These are phyloP conservation scores for Oscheius sp. DNA, from an alignment of 2,888 invertebrate species.

Conservation along the genomic window DNA sequence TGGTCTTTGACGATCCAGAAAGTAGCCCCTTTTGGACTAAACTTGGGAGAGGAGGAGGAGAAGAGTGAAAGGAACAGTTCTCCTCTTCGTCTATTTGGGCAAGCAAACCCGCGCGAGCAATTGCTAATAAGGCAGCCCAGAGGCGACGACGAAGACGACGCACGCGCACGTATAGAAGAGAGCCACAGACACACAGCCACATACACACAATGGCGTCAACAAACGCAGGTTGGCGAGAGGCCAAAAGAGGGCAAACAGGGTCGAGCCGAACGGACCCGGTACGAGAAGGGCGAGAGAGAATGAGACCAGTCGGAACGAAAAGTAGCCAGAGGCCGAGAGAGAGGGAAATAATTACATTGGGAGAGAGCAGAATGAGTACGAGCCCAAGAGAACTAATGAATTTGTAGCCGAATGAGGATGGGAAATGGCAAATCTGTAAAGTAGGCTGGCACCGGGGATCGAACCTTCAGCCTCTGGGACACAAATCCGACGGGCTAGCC, in stretches of 20 bases:
- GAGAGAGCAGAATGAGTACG: not conserved
- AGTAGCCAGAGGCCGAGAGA: slow-evolving; percentile 6
- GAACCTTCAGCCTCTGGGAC: too few species aligned
- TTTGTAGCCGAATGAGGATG: not conserved
- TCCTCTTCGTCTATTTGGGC: too few species aligned
- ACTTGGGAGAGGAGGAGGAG: too few species aligned
- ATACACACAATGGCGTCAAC: slow-evolving; percentile 36
- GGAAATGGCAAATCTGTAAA: not conserved
- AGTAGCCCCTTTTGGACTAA: too few species aligned
- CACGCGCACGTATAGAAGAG: not conserved
- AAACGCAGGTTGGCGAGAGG: slow-evolving; percentile 31
- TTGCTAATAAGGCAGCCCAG: too few species aligned
- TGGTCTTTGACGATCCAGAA: too few species aligned
- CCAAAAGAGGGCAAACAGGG: slow-evolving; percentile 28
- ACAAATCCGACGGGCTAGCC: not conserved
- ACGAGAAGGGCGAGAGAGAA: slow-evolving; percentile 1
- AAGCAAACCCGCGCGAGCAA: too few species aligned
- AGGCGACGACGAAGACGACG: not conserved
- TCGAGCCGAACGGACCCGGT: not conserved
- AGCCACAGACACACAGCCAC: not conserved
- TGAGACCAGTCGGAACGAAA: slow-evolving; percentile 27
- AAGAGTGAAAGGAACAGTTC: too few species aligned
- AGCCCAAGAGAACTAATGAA: not conserved
- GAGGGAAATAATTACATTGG: not conserved
- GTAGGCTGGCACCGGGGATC: not conserved